Conservation (phyloP, 2,888 invertebrate genomes). For the Tyria jacobaeae region DNA sequence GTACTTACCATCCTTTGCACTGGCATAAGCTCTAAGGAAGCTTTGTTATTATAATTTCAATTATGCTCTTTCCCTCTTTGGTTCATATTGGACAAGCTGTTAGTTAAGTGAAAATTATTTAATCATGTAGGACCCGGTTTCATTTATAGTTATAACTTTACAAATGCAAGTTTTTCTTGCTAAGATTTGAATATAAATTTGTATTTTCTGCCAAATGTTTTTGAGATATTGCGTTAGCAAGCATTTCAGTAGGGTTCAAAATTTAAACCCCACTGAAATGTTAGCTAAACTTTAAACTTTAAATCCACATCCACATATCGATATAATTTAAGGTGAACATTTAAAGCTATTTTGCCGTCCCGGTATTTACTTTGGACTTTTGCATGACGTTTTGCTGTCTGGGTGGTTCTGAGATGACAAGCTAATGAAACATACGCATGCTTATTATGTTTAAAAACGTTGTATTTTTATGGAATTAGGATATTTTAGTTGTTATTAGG, state of each 20-base stretch:
- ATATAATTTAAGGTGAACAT: slow-evolving; percentile 16
- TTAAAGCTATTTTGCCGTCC: slow-evolving; percentile 49
- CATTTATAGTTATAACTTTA: not conserved
- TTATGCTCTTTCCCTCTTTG: not conserved
- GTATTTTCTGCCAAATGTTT: not conserved
- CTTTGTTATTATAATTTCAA: too few species aligned
- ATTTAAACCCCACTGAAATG: too few species aligned
- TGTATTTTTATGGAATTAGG: too few species aligned
- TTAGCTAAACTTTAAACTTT: too few species aligned
- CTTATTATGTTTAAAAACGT: slow-evolving; percentile 17
- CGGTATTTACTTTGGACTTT: slow-evolving; percentile 71
- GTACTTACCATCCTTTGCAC: not conserved
- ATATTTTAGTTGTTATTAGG: not conserved
- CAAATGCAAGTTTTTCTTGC: not conserved
- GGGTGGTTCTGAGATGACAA: slow-evolving; percentile 69
- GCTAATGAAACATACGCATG: slow-evolving; percentile 51
- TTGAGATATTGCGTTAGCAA: slow-evolving; percentile 2
- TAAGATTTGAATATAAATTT: slow-evolving; percentile 6
- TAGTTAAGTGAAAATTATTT: not conserved
- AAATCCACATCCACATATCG: slow-evolving; percentile 6
- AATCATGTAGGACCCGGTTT: not conserved
- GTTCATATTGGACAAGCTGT: not conserved
- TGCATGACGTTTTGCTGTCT: slow-evolving; percentile 75
- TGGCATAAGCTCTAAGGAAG: too few species aligned
- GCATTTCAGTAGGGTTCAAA: slow-evolving; percentile 2